Base-by-base conservation (phyloP, 2,888 invertebrate genomes). In the Lissocephala sabroskyi region DNA sequence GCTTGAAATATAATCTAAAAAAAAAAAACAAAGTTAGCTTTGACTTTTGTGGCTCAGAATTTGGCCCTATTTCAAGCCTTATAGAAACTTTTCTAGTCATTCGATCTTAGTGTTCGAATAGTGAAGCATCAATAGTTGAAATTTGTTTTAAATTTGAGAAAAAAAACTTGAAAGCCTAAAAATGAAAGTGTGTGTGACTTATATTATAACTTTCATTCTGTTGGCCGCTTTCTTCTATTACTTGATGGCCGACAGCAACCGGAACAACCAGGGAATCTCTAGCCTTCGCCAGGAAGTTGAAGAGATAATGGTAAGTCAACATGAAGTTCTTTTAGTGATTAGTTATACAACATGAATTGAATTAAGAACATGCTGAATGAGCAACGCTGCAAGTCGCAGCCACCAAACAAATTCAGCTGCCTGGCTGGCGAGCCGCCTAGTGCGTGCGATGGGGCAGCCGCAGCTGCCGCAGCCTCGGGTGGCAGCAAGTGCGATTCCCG, bases 221-320 rank as follows among this genome's bases (percentile, higher is more conserved):
- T 32, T 70, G 1, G n/a, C 45, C 0, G 1, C 41, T 0, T 74
- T 68, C 36, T 59, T 70, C 11, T 55, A 59, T 16, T 14, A 45
- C 6, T 10, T 66, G 3, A 45, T 70, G 45, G 40, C 41, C 13
- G 44, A 17, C 9, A 65, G 49, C 23, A 50, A 11, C 6, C 44
- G 16, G 5, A 70, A 46, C 2, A 29, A 13, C 1, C 3, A 3
- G 0, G 52, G 47, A 10, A 14, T 74, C 2, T 1, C 14, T 0
- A 29, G 36, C 0, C 26, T 68, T 2, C 52, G 49, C 0, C 48
- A 56, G 10, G 59, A 74, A 2, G 13, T 74, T 7, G 33, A 47
- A 0, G 40, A 55, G 5, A 9, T 68, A 23, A 29, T 62, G 41
- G 68, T 74, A 51, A 55, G 13, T 23, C n/a, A n/a, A n/a, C n/a